Percentiles rank a stretch among this genome's conserved stretches.
Conservation (phyloP, 2,797 vertebrate genomes). For the Coregonus sp. region DNA sequence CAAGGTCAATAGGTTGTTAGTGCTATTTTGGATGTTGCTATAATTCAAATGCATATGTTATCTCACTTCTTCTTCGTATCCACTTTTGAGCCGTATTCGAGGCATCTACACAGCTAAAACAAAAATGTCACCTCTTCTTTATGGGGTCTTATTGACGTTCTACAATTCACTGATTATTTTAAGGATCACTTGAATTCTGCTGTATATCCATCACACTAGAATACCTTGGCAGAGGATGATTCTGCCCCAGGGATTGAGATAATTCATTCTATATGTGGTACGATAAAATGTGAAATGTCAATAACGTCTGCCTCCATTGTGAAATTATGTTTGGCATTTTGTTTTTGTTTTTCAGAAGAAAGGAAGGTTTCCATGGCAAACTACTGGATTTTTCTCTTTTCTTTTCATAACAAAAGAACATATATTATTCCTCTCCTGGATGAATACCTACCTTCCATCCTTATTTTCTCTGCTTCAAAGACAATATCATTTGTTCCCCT, state of each 20-base stretch:
- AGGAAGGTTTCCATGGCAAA: background rate
- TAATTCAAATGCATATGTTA: slow-evolving; percentile 44
- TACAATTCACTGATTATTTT: slow-evolving; percentile 1
- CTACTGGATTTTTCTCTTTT: slow-evolving; percentile 20
- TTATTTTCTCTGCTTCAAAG: slow-evolving; percentile 24
- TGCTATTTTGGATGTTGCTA: slow-evolving; percentile 53
- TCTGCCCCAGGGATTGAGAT: slow-evolving; percentile 30
- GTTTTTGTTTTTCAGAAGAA: slow-evolving; percentile 10
- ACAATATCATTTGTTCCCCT: slow-evolving; percentile 27
- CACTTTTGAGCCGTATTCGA: slow-evolving; percentile 33
- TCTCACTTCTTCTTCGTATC: slow-evolving; percentile 14
- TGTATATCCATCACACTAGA: slow-evolving; percentile 26
- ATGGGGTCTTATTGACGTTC: background rate
- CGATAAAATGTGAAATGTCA: slow-evolving; percentile 43
- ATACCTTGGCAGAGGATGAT: slow-evolving; percentile 5
- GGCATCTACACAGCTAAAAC: slow-evolving; percentile 9
- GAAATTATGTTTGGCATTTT: slow-evolving; percentile 25
- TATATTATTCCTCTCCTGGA: slow-evolving; percentile 45
- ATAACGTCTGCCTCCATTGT: slow-evolving; percentile 42
- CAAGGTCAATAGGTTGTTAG: slow-evolving; percentile 37
- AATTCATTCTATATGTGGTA: slow-evolving; percentile 33
- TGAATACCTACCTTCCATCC: slow-evolving; percentile 6
- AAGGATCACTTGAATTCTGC: slow-evolving; percentile 31
- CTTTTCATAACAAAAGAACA: background rate
- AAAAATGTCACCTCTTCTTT: too few relatives aligned